Evolutionary conservation across 2,113 vertebrate species (phyloP), one percentile per base, ranked within the genome.

Genomic region (Syngnathoides biaculeatus): DNA sequence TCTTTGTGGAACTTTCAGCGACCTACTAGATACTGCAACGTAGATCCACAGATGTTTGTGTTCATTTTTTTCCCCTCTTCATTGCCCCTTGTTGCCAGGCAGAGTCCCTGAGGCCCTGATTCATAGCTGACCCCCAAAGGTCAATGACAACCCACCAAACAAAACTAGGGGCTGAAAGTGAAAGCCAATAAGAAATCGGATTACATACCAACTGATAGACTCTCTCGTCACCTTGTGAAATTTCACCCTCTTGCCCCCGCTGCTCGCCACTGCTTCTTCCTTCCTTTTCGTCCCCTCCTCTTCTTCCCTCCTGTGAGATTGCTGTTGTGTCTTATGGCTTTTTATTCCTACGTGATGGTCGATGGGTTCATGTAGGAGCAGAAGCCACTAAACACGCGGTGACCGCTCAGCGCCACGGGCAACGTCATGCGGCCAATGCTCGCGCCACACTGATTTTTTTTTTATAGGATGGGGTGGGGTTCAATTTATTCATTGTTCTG

Each of bases 331-430:
- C 94, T 95, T 97, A 98, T 98, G 96, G 96, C 96, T 98, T 98
- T 98, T 98, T 97, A 98, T 98, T 98, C 96, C 96, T 98, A 98
- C 96, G 95, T 98, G 96, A 98, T 96, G 94, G 93, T 95, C 93
- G 95, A 86, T 94, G 94, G 94, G 94, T 94, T 97, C 95, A 97
- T 95, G 95, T 97, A 98, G 95, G 96, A 95, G 94, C 95, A 93
- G 93, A 98, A 98, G 95, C 96, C 95, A 97, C 96, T 94, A 96
- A 97, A 96, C 96, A 96, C 95, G 92, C 94, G 92, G 96, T 92
- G 94, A 96, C 94, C 90, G 92, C 88, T 95, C 94, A 91, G 93
- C 95, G 56, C 27, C 56, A 75, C 67, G 73, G 78, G 79, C 84
- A 64, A 59, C 62, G 43, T 76, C 73, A 45, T 19, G 58, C 17